Evolutionary conservation across 2,113 vertebrate species (phyloP).

Genomic region (Struthidea cinerea): DNA sequence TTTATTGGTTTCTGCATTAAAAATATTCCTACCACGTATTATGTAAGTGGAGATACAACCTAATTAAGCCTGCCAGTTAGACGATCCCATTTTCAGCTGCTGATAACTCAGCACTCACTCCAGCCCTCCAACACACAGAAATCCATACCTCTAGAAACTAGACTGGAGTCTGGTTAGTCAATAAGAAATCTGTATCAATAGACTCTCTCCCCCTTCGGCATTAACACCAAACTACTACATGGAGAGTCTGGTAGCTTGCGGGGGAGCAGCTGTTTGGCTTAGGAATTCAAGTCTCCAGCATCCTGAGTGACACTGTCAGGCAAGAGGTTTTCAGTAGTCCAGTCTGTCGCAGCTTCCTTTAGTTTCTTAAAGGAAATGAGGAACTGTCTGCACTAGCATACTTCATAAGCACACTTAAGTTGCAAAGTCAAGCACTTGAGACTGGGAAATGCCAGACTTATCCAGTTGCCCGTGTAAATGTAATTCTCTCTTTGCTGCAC

Average conservation of each 20-base stretch:
- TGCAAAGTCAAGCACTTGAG: not conserved
- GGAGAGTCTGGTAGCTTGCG: not conserved
- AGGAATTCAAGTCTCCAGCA: not conserved
- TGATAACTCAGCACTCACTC: not conserved
- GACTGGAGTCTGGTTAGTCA: not conserved
- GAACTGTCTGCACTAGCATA: not conserved
- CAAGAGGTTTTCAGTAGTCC: not conserved
- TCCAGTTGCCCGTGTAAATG: not conserved
- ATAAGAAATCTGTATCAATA: conserved; percentile 6
- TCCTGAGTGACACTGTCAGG: not conserved
- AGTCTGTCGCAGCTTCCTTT: not conserved
- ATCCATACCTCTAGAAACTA: not conserved
- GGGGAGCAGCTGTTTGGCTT: not conserved
- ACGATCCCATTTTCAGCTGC: not conserved
- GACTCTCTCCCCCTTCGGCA: not conserved
- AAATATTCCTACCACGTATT: not conserved
- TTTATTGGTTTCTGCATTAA: not conserved
- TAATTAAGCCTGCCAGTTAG: conserved; percentile 13
- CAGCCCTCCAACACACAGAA: not conserved
- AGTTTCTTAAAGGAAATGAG: not conserved
- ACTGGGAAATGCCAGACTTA: not conserved
- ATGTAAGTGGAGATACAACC: not conserved
- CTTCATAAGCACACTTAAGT: not conserved
- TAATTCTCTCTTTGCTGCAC: not conserved
- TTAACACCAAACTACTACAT: not conserved